Evolutionary conservation across 53 echinoderm and acorn worm species (phyloP), one percentile per base, ranked within the genome.

Genomic region (Mesocentrotus franciscanus): DNA sequence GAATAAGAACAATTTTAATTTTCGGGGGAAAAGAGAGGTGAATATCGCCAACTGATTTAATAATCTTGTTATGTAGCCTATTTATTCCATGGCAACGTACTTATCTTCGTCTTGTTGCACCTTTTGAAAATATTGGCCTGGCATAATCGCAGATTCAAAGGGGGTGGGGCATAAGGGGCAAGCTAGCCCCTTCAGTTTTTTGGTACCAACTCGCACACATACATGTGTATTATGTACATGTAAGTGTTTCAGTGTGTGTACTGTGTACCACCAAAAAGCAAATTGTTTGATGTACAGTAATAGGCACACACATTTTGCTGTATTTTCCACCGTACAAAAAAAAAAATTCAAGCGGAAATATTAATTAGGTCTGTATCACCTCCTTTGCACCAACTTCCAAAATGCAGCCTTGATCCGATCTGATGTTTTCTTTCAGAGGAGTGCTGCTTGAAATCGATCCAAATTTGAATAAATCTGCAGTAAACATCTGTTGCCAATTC

Each of bases 371-470:
- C 16, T 33, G 14, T 39, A 81, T 32, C 33, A 30, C 76, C 76
- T 14, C 33, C 76, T 32, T 8, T 81, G 81, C 20, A 81, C 42
- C 7, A 87, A 87, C 27, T 87, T 58, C 87, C 87, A 27, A 87
- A 87, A 85, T 18, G 5, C 87, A 59, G 29, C 58, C 87, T 87
- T 87, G n/a, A 87, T 87, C 87, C 13, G 14, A 56, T 58, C 56
- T 58, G n/a, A 87, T 58, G 58, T 59, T 87, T 58, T 87, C 58
- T 87, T 29, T 58, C 4, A 58, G n/a, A 87, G 87, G 91, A 91
- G 91, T 91, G 91, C 8, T 57, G 91, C 91, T 91, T 91, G 91
- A 64, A 64, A 91, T 91, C 14, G 91, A 91, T 91, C 91, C 91
- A 91, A 91, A 62, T 64, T 91, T 36, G 15, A 61, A 91, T 91